Percentiles rank a stretch among this genome's conserved stretches.
These are phyloP conservation scores for Hiodon tergisus DNA, from an alignment of 2,113 vertebrate species.

Conservation along the genomic window DNA sequence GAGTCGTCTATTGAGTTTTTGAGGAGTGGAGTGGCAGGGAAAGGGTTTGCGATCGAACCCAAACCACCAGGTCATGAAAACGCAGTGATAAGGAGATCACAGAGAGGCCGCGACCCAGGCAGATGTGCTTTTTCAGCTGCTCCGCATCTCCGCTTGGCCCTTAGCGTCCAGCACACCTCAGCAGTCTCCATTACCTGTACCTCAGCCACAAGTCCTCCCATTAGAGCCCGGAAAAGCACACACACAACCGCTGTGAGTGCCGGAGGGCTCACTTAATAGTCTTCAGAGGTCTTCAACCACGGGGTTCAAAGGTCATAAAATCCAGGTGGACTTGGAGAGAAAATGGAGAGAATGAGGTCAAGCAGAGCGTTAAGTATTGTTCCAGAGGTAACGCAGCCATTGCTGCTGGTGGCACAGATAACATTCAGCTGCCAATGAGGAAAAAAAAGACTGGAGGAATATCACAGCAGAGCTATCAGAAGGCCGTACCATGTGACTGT, in stretches of 20 bases:
- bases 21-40: no score
- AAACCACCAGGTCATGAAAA: constrained; percentile 22
- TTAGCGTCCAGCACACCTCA: constrained; percentile 25
- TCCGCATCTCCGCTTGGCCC: constrained; percentile 28
- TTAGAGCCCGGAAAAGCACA: constrained; percentile 29
- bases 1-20: no score
- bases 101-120: constrained; percentile 27
- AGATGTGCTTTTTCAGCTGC: constrained; percentile 30
- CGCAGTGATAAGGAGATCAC: constrained; percentile 26
- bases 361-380: constrained; percentile 72
- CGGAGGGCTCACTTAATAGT: constrained; percentile 58
- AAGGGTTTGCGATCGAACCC: no score
- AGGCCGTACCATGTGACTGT: no score
- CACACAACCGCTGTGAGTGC: constrained; percentile 31
- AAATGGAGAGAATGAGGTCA: constrained; percentile 68
- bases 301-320: constrained; percentile 64
- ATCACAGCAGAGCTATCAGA: constrained; percentile 17
- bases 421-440: constrained; percentile 54
- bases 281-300: constrained; percentile 40
- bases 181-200: constrained; percentile 3
- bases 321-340: constrained; percentile 64
- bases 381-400: constrained; percentile 66
- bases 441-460: constrained; percentile 1
- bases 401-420: constrained; percentile 60
- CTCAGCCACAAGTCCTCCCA: constrained; percentile 24